These are phyloP conservation scores for Apteryx owenii DNA, from an alignment of 2,113 vertebrate species.

Conservation along the genomic window DNA sequence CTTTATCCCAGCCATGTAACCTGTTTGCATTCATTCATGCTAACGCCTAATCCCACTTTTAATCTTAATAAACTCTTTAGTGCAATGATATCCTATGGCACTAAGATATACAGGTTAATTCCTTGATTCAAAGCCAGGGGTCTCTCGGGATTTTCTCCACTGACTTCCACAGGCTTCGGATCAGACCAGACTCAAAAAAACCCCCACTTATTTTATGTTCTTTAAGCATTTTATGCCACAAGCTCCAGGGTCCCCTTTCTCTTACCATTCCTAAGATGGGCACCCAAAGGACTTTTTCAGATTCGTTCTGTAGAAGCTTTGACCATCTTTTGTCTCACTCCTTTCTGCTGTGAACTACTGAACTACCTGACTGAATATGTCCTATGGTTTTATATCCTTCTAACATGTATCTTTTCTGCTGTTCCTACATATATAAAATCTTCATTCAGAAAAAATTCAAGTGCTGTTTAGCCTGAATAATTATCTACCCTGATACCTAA, in stretches of 20 bases:
- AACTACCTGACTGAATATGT: background rate
- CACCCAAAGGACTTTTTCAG: background rate
- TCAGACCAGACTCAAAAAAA: background rate
- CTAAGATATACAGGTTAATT: constrained; percentile 27
- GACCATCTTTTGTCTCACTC: background rate
- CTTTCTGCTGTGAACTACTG: background rate
- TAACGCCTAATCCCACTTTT: constrained; percentile 53
- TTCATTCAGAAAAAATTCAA: background rate
- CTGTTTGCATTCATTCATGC: constrained; percentile 8
- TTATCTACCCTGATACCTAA: background rate
- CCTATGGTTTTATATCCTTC: background rate
- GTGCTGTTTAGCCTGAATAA: background rate
- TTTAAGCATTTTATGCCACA: background rate
- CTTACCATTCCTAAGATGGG: background rate
- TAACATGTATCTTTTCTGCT: background rate
- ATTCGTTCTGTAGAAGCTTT: background rate
- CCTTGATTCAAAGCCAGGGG: background rate
- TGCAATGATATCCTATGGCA: constrained; percentile 11
- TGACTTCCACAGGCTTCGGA: background rate
- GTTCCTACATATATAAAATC: background rate
- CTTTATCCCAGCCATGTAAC: background rate
- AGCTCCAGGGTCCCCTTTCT: background rate
- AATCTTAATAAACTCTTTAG: constrained; percentile 60
- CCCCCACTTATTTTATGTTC: background rate
- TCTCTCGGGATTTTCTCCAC: background rate